Evolutionary conservation across 92 coral and sea anemone species (phyloP), one percentile per base, ranked within the genome.

Genomic region (Micromussa lordhowensis): DNA sequence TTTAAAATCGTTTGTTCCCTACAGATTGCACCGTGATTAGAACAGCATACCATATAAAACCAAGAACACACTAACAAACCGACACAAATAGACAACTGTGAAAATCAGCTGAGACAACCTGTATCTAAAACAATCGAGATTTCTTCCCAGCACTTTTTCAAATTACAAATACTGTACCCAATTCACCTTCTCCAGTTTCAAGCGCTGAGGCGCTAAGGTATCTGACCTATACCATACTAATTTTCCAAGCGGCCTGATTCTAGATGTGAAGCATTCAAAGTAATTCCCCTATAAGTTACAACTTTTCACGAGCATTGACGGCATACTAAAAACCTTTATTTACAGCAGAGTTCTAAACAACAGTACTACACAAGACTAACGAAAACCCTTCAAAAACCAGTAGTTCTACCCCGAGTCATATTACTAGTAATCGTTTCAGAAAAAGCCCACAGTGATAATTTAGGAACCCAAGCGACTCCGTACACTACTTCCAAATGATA

Each of bases 251-350:
- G n/a, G n/a, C n/a, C n/a, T 19, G 30, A 32, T 73, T 26, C n/a
- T 31, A 17, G 13, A 38, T 38, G 26, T 35, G 5, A 73, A 73
- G 18, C 24, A 72, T 3, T 14, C 18, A 73, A 19, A 36, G 26
- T 7, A 73, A 28, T 30, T 22, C 28, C 49, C 29, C 83, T 40
- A 78, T 31, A 79, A 57, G 69, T 58, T 79, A 79, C 18, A 79
- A 79, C 1, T 64, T 24, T 48, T 78, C 7, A 29, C 21, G 34
- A 54, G 26, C 9, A 29, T 11, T 76, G 30, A 31, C 30, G 49
- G 22, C 34, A 32, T 11, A 58, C 38, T 29, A 79, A 48, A 48
- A 57, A 21, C 14, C 48, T 22, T 58, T 30, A 55, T 79, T 57
- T 79, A 79, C 83, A 79, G 22, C 9, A 26, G 18, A 35, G 72